Percentiles rank a stretch among this genome's conserved stretches.
These are phyloP conservation scores for Sphyrna mokarran DNA, from an alignment of 2,113 vertebrate species.

Conservation along the genomic window DNA sequence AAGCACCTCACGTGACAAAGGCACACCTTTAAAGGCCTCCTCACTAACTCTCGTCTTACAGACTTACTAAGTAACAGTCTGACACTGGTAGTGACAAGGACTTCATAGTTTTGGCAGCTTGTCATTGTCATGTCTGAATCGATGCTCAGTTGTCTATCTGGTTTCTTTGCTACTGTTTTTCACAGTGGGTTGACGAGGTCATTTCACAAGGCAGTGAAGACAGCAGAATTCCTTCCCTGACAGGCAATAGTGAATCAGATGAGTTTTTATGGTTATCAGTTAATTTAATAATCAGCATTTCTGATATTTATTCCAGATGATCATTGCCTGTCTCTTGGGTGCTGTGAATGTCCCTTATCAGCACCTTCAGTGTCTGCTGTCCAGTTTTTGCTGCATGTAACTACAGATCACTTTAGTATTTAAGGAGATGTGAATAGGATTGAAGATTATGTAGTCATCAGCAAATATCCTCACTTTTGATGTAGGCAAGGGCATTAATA, in stretches of 20 bases:
- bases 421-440: neutral
- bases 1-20: neutral
- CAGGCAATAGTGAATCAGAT: too few species aligned
- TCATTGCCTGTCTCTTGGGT: neutral
- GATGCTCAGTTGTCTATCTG: too few species aligned
- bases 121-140: too few species aligned
- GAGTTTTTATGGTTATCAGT: too few species aligned
- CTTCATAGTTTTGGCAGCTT: too few species aligned
- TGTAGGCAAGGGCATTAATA: neutral
- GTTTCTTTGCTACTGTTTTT: too few species aligned
- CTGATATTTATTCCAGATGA: neutral
- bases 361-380: neutral
- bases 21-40: neutral
- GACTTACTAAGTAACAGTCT: too few species aligned
- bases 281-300: too few species aligned
- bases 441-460: neutral
- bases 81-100: too few species aligned
- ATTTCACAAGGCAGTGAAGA: too few species aligned
- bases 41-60: neutral
- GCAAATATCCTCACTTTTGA: neutral
- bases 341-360: neutral
- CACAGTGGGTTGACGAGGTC: too few species aligned
- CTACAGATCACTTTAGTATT: neutral
- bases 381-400: neutral
- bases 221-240: too few species aligned